These are phyloP conservation scores for Elanus axillaris DNA, from an alignment of 2,113 vertebrate species.

Conservation along the genomic window DNA sequence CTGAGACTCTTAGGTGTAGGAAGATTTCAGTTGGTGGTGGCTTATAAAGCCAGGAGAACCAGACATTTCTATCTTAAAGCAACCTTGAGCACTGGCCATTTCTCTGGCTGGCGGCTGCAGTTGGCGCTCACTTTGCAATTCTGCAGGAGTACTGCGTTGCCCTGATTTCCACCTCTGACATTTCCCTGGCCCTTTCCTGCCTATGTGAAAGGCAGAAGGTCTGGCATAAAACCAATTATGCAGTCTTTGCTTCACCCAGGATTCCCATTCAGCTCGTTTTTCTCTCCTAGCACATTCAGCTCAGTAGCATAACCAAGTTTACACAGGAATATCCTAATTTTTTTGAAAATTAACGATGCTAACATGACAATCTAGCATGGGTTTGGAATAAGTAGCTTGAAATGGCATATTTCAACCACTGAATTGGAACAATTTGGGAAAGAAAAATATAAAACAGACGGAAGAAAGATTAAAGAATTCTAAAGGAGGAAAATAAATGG, in stretches of 20 bases:
- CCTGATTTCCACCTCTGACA: conserved; percentile 49
- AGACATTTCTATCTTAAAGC: background rate
- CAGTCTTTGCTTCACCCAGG: background rate
- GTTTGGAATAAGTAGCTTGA: background rate
- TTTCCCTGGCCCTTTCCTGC: background rate
- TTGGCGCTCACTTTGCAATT: background rate
- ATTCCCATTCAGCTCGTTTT: background rate
- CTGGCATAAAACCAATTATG: conserved; percentile 27
- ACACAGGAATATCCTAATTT: background rate
- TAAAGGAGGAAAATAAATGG: background rate
- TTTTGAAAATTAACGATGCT: background rate
- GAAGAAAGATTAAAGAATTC: background rate
- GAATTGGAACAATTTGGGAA: background rate
- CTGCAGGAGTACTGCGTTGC: background rate
- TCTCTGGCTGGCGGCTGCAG: background rate
- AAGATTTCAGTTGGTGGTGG: accelerated
- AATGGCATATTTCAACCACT: background rate
- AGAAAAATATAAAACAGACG: background rate
- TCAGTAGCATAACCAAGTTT: background rate
- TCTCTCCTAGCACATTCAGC: background rate
- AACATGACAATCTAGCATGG: background rate
- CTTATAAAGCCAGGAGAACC: background rate
- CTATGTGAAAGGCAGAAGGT: conserved; percentile 1
- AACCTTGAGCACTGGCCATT: background rate
- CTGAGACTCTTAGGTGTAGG: background rate